These are phyloP conservation scores for Tinea trinotella DNA, from an alignment of 2,888 invertebrate genomes.

Conservation along the genomic window DNA sequence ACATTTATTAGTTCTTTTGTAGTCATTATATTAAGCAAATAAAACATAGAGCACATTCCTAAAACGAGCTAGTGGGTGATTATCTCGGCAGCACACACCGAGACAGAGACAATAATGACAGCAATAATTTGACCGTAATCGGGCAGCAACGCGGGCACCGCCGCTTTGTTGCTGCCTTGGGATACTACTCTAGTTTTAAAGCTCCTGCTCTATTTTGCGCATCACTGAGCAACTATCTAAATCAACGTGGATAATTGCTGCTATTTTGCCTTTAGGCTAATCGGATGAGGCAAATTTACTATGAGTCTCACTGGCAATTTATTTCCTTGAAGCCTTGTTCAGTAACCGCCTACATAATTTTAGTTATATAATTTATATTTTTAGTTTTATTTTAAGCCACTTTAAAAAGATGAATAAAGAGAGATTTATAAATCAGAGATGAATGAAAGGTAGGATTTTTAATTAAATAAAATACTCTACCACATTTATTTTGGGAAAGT, in stretches of 20 bases:
- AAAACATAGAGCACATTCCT: slow-evolving; percentile 30
- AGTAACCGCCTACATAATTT: no score
- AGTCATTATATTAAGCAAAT: slow-evolving; percentile 23
- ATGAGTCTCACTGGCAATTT: not conserved
- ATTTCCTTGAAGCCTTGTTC: not conserved
- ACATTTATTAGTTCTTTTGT: not conserved
- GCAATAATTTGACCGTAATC: slow-evolving; percentile 69
- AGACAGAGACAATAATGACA: slow-evolving; percentile 55
- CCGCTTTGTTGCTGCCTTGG: slow-evolving; percentile 64
- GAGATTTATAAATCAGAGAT: no score
- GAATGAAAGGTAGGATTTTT: no score
- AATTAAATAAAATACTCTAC: no score
- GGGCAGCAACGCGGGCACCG: slow-evolving; percentile 49
- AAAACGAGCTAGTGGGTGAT: slow-evolving; percentile 39
- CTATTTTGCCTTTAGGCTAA: slow-evolving; percentile 40
- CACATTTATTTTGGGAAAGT: no score
- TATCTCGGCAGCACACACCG: slow-evolving; percentile 44
- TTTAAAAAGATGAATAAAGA: no score
- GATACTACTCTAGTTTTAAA: slow-evolving; percentile 54
- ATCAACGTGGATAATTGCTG: slow-evolving; percentile 54
- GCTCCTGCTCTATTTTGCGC: slow-evolving; percentile 54
- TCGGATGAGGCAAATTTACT: slow-evolving; percentile 22
- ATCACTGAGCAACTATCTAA: slow-evolving; percentile 58
- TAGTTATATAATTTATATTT: no score
- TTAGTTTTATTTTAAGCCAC: no score